Percentiles rank a stretch among this genome's conserved stretches.
Conservation (phyloP, 2,797 vertebrate genomes). For the Strix occidentalis region DNA sequence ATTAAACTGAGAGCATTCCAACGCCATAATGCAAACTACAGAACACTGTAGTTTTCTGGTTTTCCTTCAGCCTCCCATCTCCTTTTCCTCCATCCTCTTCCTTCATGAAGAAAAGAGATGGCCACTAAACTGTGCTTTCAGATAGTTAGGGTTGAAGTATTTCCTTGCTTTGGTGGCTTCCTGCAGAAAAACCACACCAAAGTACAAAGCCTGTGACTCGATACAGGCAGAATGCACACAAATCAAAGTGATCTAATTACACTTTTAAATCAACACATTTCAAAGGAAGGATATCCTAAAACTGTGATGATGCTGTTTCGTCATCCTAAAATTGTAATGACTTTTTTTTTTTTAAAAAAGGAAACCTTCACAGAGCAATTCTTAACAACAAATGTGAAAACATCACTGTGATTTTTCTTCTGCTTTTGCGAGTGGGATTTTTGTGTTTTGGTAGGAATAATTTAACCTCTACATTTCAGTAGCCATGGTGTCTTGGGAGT, state of each 20-base stretch:
- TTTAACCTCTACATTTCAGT: not conserved
- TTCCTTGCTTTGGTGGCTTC: not conserved
- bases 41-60: not conserved
- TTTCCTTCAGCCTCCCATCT: not conserved
- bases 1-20: not conserved
- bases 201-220: not conserved
- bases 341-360: not conserved
- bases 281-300: not conserved
- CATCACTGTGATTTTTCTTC: not conserved
- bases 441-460: not conserved
- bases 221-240: not conserved
- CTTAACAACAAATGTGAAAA: not conserved
- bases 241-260: not conserved
- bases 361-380: not conserved
- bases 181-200: not conserved
- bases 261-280: not conserved
- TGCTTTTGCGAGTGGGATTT: not conserved
- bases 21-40: not conserved
- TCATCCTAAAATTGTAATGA: not conserved
- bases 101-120: not conserved
- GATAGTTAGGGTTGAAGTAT: not conserved
- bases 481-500: not conserved
- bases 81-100: not conserved
- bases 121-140: not conserved
- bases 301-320: accelerated